These are phyloP conservation scores for Rallus limicola DNA, from an alignment of 2,113 vertebrate genomes.

Conservation along the genomic window DNA sequence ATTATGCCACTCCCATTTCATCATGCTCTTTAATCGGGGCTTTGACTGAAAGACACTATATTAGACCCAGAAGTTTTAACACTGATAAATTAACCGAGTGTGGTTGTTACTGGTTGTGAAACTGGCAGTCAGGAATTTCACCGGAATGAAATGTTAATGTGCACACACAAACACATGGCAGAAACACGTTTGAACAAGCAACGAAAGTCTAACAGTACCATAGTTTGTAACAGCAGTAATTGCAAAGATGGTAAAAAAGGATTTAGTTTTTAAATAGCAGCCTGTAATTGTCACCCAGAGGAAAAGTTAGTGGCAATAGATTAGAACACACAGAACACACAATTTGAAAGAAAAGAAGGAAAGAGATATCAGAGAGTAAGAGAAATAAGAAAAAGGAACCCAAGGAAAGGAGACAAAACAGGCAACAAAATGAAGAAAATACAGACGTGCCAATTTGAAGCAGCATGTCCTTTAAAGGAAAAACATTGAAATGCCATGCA, in stretches of 20 bases:
- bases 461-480: neutral
- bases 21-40: neutral
- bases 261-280: neutral
- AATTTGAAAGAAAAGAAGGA: neutral
- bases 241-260: neutral
- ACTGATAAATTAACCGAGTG: neutral
- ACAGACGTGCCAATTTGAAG: neutral
- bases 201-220: neutral
- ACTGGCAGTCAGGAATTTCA: neutral
- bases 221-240: neutral
- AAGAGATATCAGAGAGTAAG: neutral
- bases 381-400: neutral
- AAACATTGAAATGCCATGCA: neutral
- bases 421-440: neutral
- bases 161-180: neutral
- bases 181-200: neutral
- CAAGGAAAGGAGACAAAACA: conserved; percentile 2
- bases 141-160: neutral
- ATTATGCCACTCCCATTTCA: neutral
- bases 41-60: neutral
- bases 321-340: neutral
- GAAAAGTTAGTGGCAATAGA: neutral
- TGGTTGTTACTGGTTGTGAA: neutral
- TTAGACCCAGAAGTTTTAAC: neutral
- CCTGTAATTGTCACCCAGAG: neutral